Conservation (phyloP, 2,113 vertebrate species). For the Labeo rohita region DNA sequence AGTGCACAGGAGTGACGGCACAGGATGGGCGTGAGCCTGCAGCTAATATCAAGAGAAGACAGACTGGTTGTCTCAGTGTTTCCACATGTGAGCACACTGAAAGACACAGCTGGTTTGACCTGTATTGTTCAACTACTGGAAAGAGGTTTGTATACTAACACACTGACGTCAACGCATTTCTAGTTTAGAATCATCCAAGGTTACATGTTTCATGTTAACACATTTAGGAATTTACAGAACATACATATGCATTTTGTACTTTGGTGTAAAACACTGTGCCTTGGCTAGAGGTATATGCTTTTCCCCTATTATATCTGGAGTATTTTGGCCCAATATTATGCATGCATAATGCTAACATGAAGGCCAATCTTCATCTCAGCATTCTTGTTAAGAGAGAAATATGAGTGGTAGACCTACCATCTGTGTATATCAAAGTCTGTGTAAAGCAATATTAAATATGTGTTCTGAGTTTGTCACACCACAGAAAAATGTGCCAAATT, state of each 20-base stretch:
- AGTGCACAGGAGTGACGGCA: background rate
- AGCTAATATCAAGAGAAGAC: background rate
- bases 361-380: background rate
- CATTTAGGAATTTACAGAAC: no score
- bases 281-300: background rate
- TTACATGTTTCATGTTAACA: background rate
- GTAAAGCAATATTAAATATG: no score
- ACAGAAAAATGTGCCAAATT: no score
- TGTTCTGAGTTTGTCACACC: no score
- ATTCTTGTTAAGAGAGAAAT: background rate
- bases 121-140: background rate
- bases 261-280: background rate
- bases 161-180: background rate
- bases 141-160: background rate
- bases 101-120: slow-evolving; percentile 31
- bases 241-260: background rate
- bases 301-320: background rate
- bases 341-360: background rate
- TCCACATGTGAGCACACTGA: slow-evolving; percentile 5
- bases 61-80: slow-evolving; percentile 25
- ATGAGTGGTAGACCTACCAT: background rate
- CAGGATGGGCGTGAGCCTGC: slow-evolving; percentile 14
- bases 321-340: background rate
- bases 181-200: background rate
- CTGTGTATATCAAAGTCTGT: background rate